Conservation (phyloP, 53 echinoderm and acorn worm genomes). For the Astropecten irregularis region DNA sequence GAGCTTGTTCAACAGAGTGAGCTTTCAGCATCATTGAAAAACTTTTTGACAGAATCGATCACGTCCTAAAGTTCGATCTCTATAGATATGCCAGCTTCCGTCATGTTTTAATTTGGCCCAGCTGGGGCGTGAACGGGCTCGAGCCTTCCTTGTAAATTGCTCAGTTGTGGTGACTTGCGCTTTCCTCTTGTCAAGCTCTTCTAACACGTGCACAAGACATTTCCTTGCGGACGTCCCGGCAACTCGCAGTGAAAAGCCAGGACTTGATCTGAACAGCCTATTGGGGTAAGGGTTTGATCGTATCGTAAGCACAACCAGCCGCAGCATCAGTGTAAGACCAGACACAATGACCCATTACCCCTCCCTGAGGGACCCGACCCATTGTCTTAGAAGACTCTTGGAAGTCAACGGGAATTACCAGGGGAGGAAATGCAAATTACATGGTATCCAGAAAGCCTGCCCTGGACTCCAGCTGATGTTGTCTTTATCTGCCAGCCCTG, state of each 20-base stretch:
- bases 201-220: background rate
- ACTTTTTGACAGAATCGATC: too few relatives aligned
- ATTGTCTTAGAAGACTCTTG: conserved; percentile 26
- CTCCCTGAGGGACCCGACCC: conserved; percentile 10
- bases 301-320: conserved; percentile 31
- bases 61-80: background rate
- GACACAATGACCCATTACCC: conserved; percentile 38
- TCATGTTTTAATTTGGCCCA: conserved; percentile 20
- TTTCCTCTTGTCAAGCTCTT: conserved; percentile 8
- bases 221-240: background rate
- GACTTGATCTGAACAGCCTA: background rate
- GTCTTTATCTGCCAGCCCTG: background rate
- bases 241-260: background rate
- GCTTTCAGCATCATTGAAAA: too few relatives aligned
- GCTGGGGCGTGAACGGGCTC: background rate
- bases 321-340: background rate
- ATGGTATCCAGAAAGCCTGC: background rate
- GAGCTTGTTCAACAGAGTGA: too few relatives aligned
- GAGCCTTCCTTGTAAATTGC: background rate
- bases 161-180: conserved; percentile 52
- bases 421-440: conserved; percentile 40
- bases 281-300: background rate
- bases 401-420: conserved; percentile 29
- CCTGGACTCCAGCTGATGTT: background rate
- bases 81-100: background rate